phyloP scores from a whole-genome alignment of 1,140 invertebrate species.

The Drosophila subobscura region DNA sequence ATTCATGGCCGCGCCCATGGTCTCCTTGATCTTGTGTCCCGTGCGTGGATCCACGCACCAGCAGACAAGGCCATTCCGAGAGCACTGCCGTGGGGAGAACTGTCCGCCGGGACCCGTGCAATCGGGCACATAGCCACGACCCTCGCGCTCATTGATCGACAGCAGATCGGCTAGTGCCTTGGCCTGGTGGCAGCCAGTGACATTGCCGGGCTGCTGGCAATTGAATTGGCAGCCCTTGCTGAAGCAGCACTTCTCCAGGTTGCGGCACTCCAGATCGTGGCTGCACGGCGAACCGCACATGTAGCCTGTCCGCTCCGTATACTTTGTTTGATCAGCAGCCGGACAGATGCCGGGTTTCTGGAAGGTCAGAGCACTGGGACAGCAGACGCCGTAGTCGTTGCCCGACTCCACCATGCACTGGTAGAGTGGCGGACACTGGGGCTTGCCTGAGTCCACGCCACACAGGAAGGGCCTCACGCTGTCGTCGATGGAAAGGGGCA shows the following conservation, averaged over 20 bases:
- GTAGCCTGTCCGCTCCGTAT: conserved; percentile 70
- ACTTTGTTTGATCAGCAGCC: conserved; percentile 80
- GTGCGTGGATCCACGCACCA: conserved; percentile 91
- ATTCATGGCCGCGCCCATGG: conserved; percentile 89
- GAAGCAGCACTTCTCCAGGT: conserved; percentile 91
- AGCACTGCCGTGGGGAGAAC: conserved; percentile 90
- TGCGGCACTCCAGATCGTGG: conserved; percentile 91
- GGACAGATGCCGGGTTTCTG: conserved; percentile 91
- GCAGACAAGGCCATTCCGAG: conserved; percentile 92
- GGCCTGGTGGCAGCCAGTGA: conserved; percentile 90
- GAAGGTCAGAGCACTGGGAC: conserved; percentile 89
- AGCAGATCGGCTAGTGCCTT: conserved; percentile 90
- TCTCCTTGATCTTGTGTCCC: conserved; percentile 90
- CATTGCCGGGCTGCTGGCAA: conserved; percentile 88
- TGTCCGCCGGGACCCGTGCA: conserved; percentile 88
- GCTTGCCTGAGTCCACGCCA: conserved; percentile 91
- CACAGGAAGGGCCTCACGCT: conserved; percentile 91
- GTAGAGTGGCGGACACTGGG: conserved; percentile 91
- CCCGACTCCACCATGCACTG: conserved; percentile 90
- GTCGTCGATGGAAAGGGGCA: conserved; percentile 91
- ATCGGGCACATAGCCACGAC: conserved; percentile 92
- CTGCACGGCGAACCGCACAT: conserved; percentile 88
- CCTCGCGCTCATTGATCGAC: conserved; percentile 90
- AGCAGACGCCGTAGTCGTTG: conserved; percentile 94
- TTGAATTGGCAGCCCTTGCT: conserved; percentile 88